Base-by-base conservation (phyloP, 2,888 invertebrate species). In the Agriotes lineatus region DNA sequence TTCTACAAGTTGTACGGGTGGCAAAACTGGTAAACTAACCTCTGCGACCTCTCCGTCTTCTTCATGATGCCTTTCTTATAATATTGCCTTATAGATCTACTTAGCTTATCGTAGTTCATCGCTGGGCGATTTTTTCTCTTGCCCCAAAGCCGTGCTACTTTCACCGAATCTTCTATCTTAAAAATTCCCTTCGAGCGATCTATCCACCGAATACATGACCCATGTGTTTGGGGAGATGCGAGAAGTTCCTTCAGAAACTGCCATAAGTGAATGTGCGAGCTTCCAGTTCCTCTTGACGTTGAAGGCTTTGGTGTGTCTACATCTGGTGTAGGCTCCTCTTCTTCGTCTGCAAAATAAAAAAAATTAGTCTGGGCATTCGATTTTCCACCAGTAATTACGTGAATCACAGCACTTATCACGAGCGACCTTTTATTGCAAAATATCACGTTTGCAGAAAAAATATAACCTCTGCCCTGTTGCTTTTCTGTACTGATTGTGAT, bases 41-140 rank as follows among this genome's bases (percentile, higher is more conserved):
- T 90, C 86, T 99, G 99, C 76, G 97, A 97, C 74, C 98, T 89
- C 83, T 97, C 97, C 0, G 99, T 99, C 85, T 99, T 99, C 89
- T 97, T 97, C 96, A 98, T 97, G 84, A 99, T 98, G 64, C 97
- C 97, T 85, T 99, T 99, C 86, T 99, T 98, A 89, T 99, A 99
- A 87, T 98, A 98, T 84, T 99, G 99, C 58, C 99, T 88, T 82
- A 99, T 97, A 76, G 97, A 98, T 64, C 99, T 90, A 73, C 97
- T 97, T 54, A 99, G 87, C 84, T 99, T 99, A 87, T 99, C 99
- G 86, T 99, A 99, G 88, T 99, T 99, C 99, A 99, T 99, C 22
- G 97, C 97, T 0, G 98, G 97, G 7, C 99, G 89, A 87, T 99
- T 99, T 86, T 99, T 99, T 74, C 99, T 89, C 79, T 95, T 93